Conservation (phyloP, 2,888 invertebrate genomes). For the Mechanitis messenoides region DNA sequence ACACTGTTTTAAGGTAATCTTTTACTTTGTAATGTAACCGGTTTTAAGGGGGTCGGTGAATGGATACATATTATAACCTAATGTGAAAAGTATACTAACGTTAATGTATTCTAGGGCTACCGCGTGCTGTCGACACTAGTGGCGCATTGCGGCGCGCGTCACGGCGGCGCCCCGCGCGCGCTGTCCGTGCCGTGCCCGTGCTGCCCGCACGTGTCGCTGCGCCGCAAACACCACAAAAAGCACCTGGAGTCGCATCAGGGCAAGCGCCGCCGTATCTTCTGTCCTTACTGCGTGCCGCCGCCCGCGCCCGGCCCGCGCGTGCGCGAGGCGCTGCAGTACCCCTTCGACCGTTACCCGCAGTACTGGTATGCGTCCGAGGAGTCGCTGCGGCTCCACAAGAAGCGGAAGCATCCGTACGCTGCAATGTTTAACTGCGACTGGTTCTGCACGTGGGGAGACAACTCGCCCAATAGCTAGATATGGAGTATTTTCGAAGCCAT, state of each 20-base stretch:
- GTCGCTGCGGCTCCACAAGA: conserved; percentile 61
- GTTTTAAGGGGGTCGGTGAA: background rate
- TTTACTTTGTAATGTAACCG: background rate
- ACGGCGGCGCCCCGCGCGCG: conserved; percentile 52
- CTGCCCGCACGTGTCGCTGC: conserved; percentile 64
- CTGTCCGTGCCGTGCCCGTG: conserved; percentile 63
- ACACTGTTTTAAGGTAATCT: conserved; percentile 61
- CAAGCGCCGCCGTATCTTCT: conserved; percentile 56
- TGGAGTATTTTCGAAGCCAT: conserved; percentile 18
- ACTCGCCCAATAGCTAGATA: conserved; percentile 54
- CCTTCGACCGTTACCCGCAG: conserved; percentile 61
- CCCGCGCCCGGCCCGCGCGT: conserved; percentile 53
- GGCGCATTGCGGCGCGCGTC: conserved; percentile 54
- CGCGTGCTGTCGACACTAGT: conserved; percentile 60
- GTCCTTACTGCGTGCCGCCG: conserved; percentile 57
- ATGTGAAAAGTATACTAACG: background rate
- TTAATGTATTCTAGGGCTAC: conserved; percentile 54
- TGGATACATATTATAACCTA: background rate
- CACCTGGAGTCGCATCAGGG: conserved; percentile 58
- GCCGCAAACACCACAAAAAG: conserved; percentile 62
- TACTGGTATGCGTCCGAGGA: conserved; percentile 70
- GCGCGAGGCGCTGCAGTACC: conserved; percentile 56
- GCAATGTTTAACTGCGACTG: conserved; percentile 61
- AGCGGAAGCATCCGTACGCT: conserved; percentile 65
- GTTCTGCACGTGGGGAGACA: conserved; percentile 57